phyloP scores from a whole-genome alignment of 1,140 invertebrate genomes.

The Chironomus striatipennis region DNA sequence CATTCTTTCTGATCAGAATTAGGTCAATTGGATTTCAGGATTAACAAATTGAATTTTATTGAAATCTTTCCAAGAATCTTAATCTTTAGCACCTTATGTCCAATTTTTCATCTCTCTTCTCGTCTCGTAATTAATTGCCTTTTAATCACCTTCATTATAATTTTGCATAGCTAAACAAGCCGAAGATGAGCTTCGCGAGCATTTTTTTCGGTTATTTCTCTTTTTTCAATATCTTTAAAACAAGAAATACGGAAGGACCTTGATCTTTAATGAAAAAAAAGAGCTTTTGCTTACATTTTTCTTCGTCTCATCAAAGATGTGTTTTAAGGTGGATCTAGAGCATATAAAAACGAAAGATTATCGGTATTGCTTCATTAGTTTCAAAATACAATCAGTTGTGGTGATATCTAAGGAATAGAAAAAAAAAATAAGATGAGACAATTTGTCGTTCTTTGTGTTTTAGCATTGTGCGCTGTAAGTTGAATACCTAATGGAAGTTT shows the following conservation, averaged over 20 bases:
- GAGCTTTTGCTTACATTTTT: not conserved
- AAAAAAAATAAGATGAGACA: not conserved
- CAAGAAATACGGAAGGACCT: constrained; percentile 11
- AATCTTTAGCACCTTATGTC: too few relatives aligned
- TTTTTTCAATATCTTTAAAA: not conserved
- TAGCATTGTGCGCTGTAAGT: not conserved
- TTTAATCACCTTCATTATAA: too few relatives aligned
- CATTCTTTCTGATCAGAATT: too few relatives aligned
- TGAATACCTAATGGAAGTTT: too few relatives aligned
- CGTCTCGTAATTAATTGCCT: too few relatives aligned
- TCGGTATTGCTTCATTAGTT: not conserved
- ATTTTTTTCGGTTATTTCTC: not conserved
- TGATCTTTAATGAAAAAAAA: not conserved
- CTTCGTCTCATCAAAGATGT: not conserved
- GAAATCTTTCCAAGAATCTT: too few relatives aligned
- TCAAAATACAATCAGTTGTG: not conserved
- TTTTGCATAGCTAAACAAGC: too few relatives aligned
- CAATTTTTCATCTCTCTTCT: too few relatives aligned
- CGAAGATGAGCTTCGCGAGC: too few relatives aligned
- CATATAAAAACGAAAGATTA: constrained; percentile 4
- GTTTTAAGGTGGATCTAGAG: not conserved
- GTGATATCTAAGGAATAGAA: not conserved
- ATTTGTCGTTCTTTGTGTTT: not conserved
- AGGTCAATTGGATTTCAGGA: too few relatives aligned
- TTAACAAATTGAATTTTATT: too few relatives aligned